phyloP scores from a whole-genome alignment of 2,888 invertebrate genomes.

The Dysmachus trigonus region DNA sequence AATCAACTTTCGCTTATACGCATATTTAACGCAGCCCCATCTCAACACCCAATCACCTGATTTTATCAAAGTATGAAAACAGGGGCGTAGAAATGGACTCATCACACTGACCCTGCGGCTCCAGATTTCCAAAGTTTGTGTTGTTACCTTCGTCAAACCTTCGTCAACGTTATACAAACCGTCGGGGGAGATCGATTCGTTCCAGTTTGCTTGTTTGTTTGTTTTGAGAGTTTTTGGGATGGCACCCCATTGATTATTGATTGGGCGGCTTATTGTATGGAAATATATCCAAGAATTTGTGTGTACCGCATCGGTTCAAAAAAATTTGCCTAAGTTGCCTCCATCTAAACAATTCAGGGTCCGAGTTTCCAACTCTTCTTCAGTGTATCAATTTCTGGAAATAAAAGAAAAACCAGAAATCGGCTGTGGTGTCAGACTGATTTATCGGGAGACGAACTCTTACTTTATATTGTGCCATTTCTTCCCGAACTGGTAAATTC shows the following conservation, averaged over 20 bases:
- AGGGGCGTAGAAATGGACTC: not conserved
- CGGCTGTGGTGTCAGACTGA: not conserved
- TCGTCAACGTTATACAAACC: slow-evolving; percentile 13
- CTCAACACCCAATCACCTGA: not conserved
- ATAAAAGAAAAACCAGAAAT: not conserved
- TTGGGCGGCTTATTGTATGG: not conserved
- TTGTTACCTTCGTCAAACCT: slow-evolving; percentile 29
- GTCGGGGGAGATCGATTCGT: slow-evolving; percentile 6
- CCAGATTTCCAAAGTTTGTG: not conserved
- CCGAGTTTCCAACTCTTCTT: not conserved
- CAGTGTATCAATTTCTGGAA: not conserved
- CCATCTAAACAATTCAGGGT: not conserved
- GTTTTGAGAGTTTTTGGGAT: not conserved
- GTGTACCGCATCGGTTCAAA: not conserved
- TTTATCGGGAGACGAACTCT: not conserved
- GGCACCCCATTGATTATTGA: not conserved
- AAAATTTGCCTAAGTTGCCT: not conserved
- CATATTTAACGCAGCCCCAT: not conserved
- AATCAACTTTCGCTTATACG: not conserved
- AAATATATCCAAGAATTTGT: not conserved
- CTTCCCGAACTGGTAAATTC: not conserved
- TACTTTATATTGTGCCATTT: not conserved
- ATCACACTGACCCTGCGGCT: not conserved
- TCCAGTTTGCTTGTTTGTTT: slow-evolving; percentile 9
- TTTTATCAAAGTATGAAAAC: not conserved